Base-by-base conservation (phyloP, 1,140 invertebrate species). In the Pseudomyrmex concolor region DNA sequence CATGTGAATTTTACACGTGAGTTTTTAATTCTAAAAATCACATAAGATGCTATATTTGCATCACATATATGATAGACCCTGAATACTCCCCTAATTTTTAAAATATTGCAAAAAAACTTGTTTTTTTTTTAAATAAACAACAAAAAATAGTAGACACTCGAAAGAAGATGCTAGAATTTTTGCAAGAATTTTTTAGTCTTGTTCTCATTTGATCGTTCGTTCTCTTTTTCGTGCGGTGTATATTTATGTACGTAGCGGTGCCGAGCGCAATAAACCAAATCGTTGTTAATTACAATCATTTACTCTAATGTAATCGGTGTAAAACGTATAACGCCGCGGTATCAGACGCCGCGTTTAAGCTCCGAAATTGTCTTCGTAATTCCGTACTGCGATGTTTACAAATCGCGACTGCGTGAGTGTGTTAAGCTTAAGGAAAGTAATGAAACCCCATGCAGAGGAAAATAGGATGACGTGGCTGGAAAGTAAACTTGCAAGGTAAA, bases 401-500 rank as follows among this genome's bases (percentile, higher is more conserved):
- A 80, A 70, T 70, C 54, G 51, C 76, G 76, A 66, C 62, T 51
- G 43, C n/a, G 76, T 54, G 55, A 59, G 66, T 57, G 43, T 13
- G 43, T 55, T 63, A 54, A 8, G 66, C 54, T 80, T 80, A 70
- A 70, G 64, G 34, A 54, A 70, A 80, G 66, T 80, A 80, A 80
- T 70, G 76, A 80, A 66, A 34, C 34, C 66, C 34, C 43, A n/a
- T 45, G 54, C 66, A 70, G 76, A 70, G 76, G 64, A 70, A 78
- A 80, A 80, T 70, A 80, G 66, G 43, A 48, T 78, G 74, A 78
- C 74, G 51, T 68, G 43, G 34, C 66, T n/a, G 22, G 22, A 80
- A 78, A 54, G 66, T 70, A 80, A 80, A 80, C 66, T 54, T 3
- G 76, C 76, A 70, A 70, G 43, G 43, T 70, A 80, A 80, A 80